Evolutionary conservation across 1,140 invertebrate species (phyloP).

Genomic region (Panulirus ornatus): DNA sequence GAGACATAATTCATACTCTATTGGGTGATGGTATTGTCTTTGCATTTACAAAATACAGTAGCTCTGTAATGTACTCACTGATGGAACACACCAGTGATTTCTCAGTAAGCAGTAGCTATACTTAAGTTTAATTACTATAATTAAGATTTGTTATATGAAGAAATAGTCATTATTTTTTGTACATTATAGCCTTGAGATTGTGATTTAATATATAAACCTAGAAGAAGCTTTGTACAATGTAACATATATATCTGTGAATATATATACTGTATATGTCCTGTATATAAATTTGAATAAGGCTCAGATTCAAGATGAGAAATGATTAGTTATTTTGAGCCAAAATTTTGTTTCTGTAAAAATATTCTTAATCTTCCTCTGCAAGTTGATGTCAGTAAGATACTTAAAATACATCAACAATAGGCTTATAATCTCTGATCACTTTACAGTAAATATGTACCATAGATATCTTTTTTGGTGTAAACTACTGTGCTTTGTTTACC

Average conservation of each 20-base stretch:
- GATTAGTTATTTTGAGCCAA: conserved; percentile 1
- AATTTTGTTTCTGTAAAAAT: background rate
- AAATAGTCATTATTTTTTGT: conserved; percentile 19
- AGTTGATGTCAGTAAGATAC: background rate
- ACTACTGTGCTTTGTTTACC: conserved; percentile 16
- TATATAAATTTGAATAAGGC: conserved; percentile 5
- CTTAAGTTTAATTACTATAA: conserved; percentile 8
- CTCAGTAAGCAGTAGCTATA: conserved; percentile 5
- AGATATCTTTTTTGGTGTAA: background rate
- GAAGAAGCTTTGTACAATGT: conserved; percentile 11
- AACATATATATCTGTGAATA: conserved; percentile 17
- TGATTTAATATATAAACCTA: background rate
- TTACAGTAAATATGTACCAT: conserved; percentile 8
- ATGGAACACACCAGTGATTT: background rate
- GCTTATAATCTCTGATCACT: background rate
- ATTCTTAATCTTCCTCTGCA: conserved; percentile 4
- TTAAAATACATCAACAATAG: background rate
- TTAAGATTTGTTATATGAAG: conserved; percentile 13
- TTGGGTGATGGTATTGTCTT: background rate
- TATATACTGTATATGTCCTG: background rate
- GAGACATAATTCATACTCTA: background rate
- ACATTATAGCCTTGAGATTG: conserved; percentile 17
- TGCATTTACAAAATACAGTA: background rate
- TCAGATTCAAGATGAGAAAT: conserved; percentile 6
- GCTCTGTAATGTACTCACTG: background rate